Evolutionary conservation across 2,797 vertebrate species (phyloP).

Genomic region (Leuciscus waleckii): DNA sequence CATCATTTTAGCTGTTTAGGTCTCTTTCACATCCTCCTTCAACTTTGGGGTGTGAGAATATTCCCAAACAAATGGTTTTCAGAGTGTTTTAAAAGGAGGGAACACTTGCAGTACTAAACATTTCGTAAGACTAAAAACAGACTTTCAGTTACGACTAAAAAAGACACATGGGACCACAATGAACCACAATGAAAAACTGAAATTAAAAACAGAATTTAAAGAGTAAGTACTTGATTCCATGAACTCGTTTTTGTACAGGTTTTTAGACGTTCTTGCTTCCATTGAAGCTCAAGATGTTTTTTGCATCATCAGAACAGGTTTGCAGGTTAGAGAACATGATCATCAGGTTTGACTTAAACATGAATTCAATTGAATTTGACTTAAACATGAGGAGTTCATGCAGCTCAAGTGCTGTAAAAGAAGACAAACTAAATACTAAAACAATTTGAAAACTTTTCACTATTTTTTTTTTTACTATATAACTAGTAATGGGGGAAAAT

Average conservation of each 20-base stretch:
- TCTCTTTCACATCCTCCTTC: neutral
- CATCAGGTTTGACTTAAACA: too few relatives aligned
- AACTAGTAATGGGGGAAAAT: too few relatives aligned
- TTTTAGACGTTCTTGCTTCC: neutral
- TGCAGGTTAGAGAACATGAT: too few relatives aligned
- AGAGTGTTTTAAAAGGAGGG: neutral
- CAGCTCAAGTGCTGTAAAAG: too few relatives aligned
- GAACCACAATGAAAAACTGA: neutral
- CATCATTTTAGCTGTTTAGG: neutral
- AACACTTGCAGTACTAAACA: neutral
- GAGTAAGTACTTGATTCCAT: neutral
- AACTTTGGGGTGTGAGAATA: neutral
- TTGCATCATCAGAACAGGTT: too few relatives aligned
- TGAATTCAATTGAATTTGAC: too few relatives aligned
- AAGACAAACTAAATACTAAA: too few relatives aligned
- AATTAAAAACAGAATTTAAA: neutral
- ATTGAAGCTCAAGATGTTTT: neutral
- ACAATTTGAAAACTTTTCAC: too few relatives aligned
- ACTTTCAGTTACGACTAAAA: neutral
- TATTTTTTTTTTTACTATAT: too few relatives aligned
- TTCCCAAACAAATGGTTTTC: too few relatives aligned
- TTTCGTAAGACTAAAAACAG: neutral
- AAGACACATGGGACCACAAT: neutral
- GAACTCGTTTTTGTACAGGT: neutral
- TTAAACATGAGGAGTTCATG: too few relatives aligned